Evolutionary conservation across 2,113 vertebrate species (phyloP), one percentile per base, ranked within the genome.

Genomic region (Catharus fuscescens): DNA sequence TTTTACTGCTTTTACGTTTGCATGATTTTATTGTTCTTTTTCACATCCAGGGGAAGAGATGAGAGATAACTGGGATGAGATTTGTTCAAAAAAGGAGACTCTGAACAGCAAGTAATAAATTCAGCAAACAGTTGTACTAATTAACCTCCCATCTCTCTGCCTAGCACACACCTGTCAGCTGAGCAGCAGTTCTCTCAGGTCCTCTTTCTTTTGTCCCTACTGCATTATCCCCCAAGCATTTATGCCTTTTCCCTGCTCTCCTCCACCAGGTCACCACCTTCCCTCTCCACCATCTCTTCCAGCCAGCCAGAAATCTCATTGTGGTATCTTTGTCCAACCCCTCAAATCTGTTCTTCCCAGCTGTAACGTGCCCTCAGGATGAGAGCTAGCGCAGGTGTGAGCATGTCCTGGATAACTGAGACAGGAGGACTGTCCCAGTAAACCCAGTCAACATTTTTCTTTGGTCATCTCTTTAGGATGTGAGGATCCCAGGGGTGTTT

Each of bases 321-420:
- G 10, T 34, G 38, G 19, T 8, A 5, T 18, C 34, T 57, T 25
- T 15, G 18, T 29, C 18, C 20, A 61, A 5, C 6, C 5, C 9
- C 40, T 54, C 48, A 21, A 5, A 67, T n/a, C 28, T 53, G 16
- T 20, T 28, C 9, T n/a, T 47, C 26, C 31, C 36, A 24, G 13
- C 4, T 59, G n/a, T 3, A 44, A 17, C 2, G 6, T 2, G 5
- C 11, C 18, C 38, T 28, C 12, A 25, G 38, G 44, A 31, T 5
- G 26, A 32, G 45, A 40, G 38, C 31, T 54, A 15, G 7, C 9
- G 5, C 1, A 40, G 50, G 8, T 1, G 1, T 15, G 25, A 64
- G 10, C 44, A 3, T 1, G 0, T 29, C 66, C 45, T 56, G 52
- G 29, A 2, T 5, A 21, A 25, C 3, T 1, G 10, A 19, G 10